These are phyloP conservation scores for Mesochorus sp. DNA, from an alignment of 2,888 invertebrate species.

Conservation along the genomic window DNA sequence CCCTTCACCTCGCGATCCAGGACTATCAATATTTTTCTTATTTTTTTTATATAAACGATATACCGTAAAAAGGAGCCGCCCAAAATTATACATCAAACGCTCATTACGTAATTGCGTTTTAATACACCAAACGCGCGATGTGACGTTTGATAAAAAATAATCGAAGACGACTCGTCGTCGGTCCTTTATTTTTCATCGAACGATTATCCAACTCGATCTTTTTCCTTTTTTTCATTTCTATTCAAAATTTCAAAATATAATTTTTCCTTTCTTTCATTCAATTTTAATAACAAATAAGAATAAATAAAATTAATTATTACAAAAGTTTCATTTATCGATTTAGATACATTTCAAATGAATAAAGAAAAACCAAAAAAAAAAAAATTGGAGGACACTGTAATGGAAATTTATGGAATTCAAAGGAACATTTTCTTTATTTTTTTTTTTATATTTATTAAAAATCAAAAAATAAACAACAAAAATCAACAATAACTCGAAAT, in stretches of 20 bases:
- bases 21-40: neutral
- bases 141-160: constrained; percentile 53
- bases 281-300: no score
- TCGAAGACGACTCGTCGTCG: constrained; percentile 43
- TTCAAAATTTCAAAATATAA: neutral
- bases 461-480: no score
- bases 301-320: no score
- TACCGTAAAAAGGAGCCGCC: neutral
- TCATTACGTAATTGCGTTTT: no score
- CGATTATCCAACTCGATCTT: neutral
- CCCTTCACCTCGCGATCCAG: constrained; percentile 35
- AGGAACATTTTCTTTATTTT: no score
- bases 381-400: no score
- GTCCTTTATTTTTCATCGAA: constrained; percentile 39
- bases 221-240: neutral
- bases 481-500: no score
- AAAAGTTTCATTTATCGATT: no score
- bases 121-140: constrained; percentile 2
- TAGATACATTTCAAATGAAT: no score
- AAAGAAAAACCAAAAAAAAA: no score
- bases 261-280: neutral
- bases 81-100: constrained; percentile 5
- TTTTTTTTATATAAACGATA: neutral
- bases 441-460: no score
- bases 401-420: no score